These are phyloP conservation scores for Piscicola geometra DNA, from an alignment of 2,888 invertebrate genomes.

Conservation along the genomic window DNA sequence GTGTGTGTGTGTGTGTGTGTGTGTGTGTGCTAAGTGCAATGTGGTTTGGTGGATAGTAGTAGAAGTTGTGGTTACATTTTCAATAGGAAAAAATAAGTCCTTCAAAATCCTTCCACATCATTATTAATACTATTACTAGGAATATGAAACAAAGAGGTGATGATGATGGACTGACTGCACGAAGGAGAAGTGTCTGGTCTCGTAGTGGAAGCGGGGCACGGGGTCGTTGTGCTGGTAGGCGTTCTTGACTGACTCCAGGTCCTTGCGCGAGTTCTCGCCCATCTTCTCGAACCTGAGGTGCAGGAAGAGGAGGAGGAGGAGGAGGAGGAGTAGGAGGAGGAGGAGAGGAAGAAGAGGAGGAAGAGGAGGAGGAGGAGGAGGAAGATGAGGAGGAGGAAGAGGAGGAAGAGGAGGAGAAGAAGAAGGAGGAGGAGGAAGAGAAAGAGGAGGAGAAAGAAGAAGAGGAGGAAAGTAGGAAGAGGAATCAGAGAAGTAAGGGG, in stretches of 20 bases:
- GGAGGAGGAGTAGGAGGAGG: background rate
- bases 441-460: background rate
- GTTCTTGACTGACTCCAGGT: conserved; percentile 76
- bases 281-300: conserved; percentile 73
- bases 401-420: background rate
- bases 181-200: conserved; percentile 75
- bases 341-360: background rate
- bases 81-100: too few species aligned
- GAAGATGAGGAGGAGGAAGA: background rate
- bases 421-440: background rate
- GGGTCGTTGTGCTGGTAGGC: conserved; percentile 63
- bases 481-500: too few species aligned
- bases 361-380: background rate
- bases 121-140: too few species aligned
- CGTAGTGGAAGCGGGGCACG: conserved; percentile 84
- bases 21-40: too few species aligned
- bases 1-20: too few species aligned
- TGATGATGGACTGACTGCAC: conserved; percentile 65
- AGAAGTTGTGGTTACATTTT: too few species aligned
- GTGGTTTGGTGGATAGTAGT: too few species aligned
- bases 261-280: conserved; percentile 76
- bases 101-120: too few species aligned
- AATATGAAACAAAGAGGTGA: too few species aligned
- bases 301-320: background rate
- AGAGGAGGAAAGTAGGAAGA: background rate